These are phyloP conservation scores for Melanaphis sacchari DNA, from an alignment of 1,140 invertebrate genomes.

Conservation along the genomic window DNA sequence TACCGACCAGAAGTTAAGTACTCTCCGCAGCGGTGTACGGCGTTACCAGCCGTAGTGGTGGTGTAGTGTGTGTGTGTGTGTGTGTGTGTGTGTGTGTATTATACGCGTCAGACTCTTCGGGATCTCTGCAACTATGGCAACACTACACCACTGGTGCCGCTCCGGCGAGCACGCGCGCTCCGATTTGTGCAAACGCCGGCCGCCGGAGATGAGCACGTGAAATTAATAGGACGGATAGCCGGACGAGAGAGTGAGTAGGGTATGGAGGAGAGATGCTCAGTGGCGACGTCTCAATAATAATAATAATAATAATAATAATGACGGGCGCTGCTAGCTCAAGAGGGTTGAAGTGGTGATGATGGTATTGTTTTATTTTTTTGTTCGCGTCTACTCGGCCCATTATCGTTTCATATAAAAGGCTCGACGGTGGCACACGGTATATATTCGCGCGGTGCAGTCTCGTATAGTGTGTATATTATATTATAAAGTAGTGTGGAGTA, in stretches of 20 bases:
- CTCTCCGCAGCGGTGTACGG: background rate
- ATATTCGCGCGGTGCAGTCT: no score
- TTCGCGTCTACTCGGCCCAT: background rate
- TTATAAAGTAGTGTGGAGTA: background rate
- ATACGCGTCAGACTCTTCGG: background rate
- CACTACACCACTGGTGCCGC: background rate
- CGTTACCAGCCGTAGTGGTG: background rate
- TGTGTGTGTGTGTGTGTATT: no score
- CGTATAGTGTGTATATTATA: background rate
- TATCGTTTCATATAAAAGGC: background rate
- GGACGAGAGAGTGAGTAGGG: no score
- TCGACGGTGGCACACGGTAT: no score
- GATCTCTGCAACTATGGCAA: background rate
- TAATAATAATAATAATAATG: no score
- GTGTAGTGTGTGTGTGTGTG: background rate
- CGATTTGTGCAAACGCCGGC: background rate
- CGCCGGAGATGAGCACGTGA: background rate
- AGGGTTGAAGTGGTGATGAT: background rate
- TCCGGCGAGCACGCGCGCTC: background rate
- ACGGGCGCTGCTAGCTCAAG: background rate
- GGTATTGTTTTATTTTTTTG: background rate
- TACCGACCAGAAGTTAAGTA: constrained; percentile 39
- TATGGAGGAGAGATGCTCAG: background rate
- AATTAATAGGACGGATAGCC: background rate
- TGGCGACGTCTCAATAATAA: background rate